phyloP scores from a whole-genome alignment of 1,140 invertebrate genomes.

The Micrasema minimum region DNA sequence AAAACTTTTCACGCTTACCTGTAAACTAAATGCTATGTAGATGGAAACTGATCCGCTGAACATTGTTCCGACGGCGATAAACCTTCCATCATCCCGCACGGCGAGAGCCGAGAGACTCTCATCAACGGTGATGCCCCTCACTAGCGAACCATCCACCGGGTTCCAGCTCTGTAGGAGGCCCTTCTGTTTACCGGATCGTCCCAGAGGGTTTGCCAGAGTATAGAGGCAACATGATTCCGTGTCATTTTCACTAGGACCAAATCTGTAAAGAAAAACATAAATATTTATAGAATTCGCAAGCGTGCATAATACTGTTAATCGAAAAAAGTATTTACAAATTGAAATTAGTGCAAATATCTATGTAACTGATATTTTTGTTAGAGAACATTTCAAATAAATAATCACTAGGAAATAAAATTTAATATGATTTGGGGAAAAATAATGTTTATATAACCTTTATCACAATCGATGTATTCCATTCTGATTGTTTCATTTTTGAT shows the following conservation, averaged over 20 bases:
- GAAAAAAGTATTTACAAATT: too few relatives aligned
- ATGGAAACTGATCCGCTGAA: slow-evolving; percentile 90
- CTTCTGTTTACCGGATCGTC: slow-evolving; percentile 74
- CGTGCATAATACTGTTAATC: too few relatives aligned
- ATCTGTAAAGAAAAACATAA: slow-evolving; percentile 67
- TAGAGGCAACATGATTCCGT: slow-evolving; percentile 77
- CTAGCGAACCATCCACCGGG: slow-evolving; percentile 67
- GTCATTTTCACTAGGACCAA: slow-evolving; percentile 76
- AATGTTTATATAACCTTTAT: too few relatives aligned
- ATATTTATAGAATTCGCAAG: too few relatives aligned
- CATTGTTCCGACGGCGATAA: slow-evolving; percentile 92
- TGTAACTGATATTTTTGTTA: too few relatives aligned
- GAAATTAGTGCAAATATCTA: too few relatives aligned
- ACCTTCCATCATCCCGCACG: slow-evolving; percentile 90
- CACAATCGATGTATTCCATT: too few relatives aligned
- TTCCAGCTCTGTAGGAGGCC: slow-evolving; percentile 82
- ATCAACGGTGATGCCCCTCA: slow-evolving; percentile 68
- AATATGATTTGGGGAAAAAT: too few relatives aligned
- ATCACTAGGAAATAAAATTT: too few relatives aligned
- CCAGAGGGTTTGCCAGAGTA: slow-evolving; percentile 83
- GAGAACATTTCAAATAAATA: too few relatives aligned
- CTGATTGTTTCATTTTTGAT: too few relatives aligned
- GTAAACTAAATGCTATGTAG: slow-evolving; percentile 91
- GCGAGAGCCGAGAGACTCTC: slow-evolving; percentile 88
- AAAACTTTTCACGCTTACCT: slow-evolving; percentile 67